These are phyloP conservation scores for Esox niger DNA, from an alignment of 2,113 vertebrate species.

Conservation along the genomic window DNA sequence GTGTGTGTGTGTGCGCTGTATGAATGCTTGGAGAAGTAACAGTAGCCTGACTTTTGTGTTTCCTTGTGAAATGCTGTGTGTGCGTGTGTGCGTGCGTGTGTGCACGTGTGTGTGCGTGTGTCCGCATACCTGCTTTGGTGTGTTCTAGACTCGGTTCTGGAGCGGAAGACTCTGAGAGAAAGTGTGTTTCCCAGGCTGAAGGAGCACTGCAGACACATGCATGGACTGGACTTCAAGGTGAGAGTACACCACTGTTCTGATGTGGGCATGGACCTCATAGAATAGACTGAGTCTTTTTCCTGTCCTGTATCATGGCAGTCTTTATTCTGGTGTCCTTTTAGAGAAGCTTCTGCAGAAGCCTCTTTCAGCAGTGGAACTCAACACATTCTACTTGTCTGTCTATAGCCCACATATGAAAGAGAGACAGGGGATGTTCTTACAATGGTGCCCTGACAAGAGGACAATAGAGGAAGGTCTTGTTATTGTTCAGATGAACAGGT, in stretches of 20 bases:
- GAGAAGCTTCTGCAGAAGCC: background rate
- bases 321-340: background rate
- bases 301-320: background rate
- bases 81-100: too few relatives aligned
- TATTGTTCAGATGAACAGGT: too few relatives aligned
- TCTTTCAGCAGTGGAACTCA: background rate
- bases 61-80: too few relatives aligned
- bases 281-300: too few relatives aligned
- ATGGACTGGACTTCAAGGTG: slow-evolving; percentile 73
- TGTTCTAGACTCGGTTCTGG: slow-evolving; percentile 24
- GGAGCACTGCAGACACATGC: slow-evolving; percentile 61
- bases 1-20: background rate
- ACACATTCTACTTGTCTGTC: background rate
- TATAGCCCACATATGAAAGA: too few relatives aligned
- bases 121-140: background rate
- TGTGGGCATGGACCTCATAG: slow-evolving; percentile 37
- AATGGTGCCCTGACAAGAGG: background rate
- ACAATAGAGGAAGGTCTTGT: background rate
- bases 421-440: background rate
- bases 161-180: slow-evolving; percentile 68
- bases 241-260: slow-evolving; percentile 35
- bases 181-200: slow-evolving; percentile 66
- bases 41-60: too few relatives aligned
- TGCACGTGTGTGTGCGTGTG: background rate
- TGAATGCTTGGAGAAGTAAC: too few relatives aligned